Conservation (phyloP, 2,888 invertebrate genomes). For the Adineta ricciae region DNA sequence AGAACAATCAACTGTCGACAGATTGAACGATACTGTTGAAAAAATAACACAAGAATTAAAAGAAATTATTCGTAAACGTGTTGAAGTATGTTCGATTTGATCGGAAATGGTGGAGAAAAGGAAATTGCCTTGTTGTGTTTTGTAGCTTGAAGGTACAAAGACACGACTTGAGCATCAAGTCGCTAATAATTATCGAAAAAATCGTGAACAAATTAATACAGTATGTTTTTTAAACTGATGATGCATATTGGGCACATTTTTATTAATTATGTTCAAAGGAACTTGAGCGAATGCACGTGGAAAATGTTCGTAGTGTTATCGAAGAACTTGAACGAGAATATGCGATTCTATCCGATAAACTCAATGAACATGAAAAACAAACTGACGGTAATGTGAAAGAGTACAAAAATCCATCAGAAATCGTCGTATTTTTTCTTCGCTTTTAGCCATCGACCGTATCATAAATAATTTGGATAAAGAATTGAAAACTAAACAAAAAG, state of each 20-base stretch:
- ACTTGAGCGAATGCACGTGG: background rate
- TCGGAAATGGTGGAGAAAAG: too few species aligned
- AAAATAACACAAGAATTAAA: conserved; percentile 84
- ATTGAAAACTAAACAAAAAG: background rate
- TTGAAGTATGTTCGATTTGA: too few species aligned
- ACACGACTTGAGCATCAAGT: conserved; percentile 17
- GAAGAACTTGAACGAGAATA: conserved; percentile 21
- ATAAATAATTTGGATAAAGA: background rate
- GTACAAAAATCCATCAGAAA: too few species aligned
- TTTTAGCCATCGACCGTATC: background rate
- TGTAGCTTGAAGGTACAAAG: background rate
- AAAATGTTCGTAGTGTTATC: conserved; percentile 8
- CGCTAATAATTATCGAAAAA: conserved; percentile 19
- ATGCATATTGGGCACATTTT: too few species aligned
- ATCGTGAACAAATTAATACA: background rate
- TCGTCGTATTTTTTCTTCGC: too few species aligned
- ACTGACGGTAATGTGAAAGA: background rate
- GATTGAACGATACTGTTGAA: conserved; percentile 80
- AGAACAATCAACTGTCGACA: conserved; percentile 81
- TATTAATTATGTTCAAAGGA: background rate
- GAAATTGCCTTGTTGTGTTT: background rate
- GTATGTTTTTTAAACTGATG: background rate
- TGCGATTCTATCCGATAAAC: background rate
- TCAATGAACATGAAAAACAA: conserved; percentile 17
- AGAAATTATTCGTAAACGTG: conserved; percentile 82